Base-by-base conservation (phyloP, 2,888 invertebrate genomes). In the Xanthia togata region DNA sequence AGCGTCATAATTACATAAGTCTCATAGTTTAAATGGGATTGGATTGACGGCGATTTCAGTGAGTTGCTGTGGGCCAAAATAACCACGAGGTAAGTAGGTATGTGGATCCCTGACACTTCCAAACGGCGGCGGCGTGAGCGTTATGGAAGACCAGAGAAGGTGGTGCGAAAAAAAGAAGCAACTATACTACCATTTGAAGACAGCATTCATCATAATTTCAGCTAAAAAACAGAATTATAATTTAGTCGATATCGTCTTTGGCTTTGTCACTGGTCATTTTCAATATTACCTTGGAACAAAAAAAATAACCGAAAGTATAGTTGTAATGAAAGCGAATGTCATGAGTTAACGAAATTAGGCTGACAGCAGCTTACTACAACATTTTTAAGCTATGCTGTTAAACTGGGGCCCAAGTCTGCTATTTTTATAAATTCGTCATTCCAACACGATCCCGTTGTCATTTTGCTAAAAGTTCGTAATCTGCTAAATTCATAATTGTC, bases 1-100 rank as follows among this genome's bases (percentile, higher is more conserved):
- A n/a, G 50, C 73, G 79, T 79, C 73, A 79, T 50, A 14, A 73
- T 73, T 44, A 78, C 47, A 73, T 73, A 78, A 78, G 44, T 79
- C 73, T 41, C 53, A 60, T 17, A 64, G 73, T 79, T 72, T 73
- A 64, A 78, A 41, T 65, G 53, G n/a, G n/a, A 57, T 4, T 57
- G 23, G 26, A 50, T 0, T 64, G 73, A 73, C 59, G 64, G 79
- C 78, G 78, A 4, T 17, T 31, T 14, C 20, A 78, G 11, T 38
- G 50, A 3, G 78, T 73, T 53, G 23, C 78, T 65, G 53, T 65
- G 73, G 38, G 31, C 53, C 1, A 47, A 59, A 78, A 79, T 79
- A 79, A 20, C 53, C 1, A 14, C 14, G 26, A 14, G 53, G 38
- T 41, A 31, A 20, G 31, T 57, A 26, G 17, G 41, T 17, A 26